Evolutionary conservation across 2,888 invertebrate genomes (phyloP), one percentile per base, ranked within the genome.

Genomic region (Pseudococcus jackbeardsleyi): DNA sequence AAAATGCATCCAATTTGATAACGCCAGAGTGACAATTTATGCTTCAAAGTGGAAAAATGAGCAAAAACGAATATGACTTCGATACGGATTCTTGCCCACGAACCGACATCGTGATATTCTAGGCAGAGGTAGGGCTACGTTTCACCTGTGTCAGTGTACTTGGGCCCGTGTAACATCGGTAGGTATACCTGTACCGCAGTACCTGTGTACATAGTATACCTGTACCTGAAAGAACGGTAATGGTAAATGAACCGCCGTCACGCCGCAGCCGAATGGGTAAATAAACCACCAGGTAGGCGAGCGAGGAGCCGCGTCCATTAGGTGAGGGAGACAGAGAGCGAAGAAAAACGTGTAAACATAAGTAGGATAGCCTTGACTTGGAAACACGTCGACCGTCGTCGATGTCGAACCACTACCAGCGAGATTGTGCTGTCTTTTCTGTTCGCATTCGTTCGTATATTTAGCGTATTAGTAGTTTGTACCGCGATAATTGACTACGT

Each of bases 341-440:
- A 54, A n/a, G 54, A 15, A 68, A 68, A 68, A 68, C 68, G 68
- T 68, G 68, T 68, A 64, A n/a, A 68, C 68, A 12, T 54, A 54
- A 68, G 22, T 68, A 19, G 68, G 68, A 68, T 68, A 68, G 68
- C 68, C 68, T 68, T 68, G 68, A 68, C 68, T 68, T 68, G 68
- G 22, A 68, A 68, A 68, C 68, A 68, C 68, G 68, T 26, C 68
- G 68, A 26, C 68, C 68, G 26, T 68, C 68, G 68, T 22, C 22
- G 68, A 50, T 42, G 48, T 9, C 54, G 54, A 54, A 54, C 54
- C 54, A 54, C 54, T 50, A 50, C 50, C 54, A n/a, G 7, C n/a
- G 5, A 54, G 7, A 17, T n/a, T 54, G n/a, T 54, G 54, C 15
- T 12, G 12, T 54, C 54, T 54, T 12, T 54, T 54, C 54, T 50